These are phyloP conservation scores for Phengaris arion DNA, from an alignment of 2,888 invertebrate genomes.

Conservation along the genomic window DNA sequence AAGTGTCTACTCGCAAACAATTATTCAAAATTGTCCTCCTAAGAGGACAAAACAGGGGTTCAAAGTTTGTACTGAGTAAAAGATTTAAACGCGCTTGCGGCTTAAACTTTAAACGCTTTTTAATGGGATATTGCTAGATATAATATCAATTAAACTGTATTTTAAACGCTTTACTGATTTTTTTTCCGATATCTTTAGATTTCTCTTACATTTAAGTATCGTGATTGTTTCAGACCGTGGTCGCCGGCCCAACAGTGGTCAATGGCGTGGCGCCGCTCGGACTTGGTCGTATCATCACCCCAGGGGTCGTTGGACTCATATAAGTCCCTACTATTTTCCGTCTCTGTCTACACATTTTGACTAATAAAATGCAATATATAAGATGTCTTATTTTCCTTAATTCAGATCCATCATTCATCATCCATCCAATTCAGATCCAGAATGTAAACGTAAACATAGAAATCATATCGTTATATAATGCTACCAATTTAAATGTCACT, in stretches of 20 bases:
- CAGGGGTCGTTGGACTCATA: slow-evolving; percentile 54
- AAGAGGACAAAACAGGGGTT: too few species aligned
- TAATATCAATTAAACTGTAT: too few species aligned
- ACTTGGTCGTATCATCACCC: slow-evolving; percentile 42
- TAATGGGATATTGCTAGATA: too few species aligned
- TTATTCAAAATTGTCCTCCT: too few species aligned
- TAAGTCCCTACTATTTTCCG: slow-evolving; percentile 31
- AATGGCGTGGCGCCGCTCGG: slow-evolving; percentile 49
- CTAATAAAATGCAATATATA: not conserved
- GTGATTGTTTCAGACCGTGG: slow-evolving; percentile 55
- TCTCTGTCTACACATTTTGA: not conserved
- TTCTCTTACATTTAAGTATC: too few species aligned
- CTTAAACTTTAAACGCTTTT: not conserved
- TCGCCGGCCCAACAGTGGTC: slow-evolving; percentile 68
- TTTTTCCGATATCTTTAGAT: too few species aligned
- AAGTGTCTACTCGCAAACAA: too few species aligned
- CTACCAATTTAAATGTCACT: too few species aligned
- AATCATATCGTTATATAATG: too few species aligned
- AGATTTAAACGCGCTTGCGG: not conserved
- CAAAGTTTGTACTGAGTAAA: not conserved
- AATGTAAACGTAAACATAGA: too few species aligned
- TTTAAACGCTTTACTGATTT: too few species aligned
- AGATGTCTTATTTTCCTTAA: not conserved
- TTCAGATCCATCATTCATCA: not conserved
- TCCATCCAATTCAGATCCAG: not conserved